A percentile compares a stretch with the other conserved stretches of the same genome.
Evolutionary conservation across 2,113 vertebrate species (phyloP).

Genomic region (Triplophysa tibetana): DNA sequence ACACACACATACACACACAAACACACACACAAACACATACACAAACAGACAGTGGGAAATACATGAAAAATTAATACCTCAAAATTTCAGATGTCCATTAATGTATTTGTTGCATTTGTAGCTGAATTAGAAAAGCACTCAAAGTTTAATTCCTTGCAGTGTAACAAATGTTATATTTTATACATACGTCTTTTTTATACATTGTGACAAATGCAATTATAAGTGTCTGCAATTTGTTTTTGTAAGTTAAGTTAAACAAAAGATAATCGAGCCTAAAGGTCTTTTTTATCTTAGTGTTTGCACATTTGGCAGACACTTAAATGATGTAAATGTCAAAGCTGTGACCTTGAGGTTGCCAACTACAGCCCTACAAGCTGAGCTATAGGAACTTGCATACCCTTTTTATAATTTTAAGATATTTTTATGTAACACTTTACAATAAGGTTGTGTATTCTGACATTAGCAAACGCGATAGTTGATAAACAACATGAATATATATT

Average conservation of each 20-base stretch:
- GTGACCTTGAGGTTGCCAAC: neutral
- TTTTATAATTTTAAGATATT: no score
- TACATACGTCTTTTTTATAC: no score
- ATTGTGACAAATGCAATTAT: no score
- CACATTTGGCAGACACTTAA: neutral
- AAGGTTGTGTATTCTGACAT: no score
- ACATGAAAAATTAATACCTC: neutral
- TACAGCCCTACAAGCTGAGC: neutral
- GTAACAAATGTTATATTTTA: no score
- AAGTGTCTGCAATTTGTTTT: no score
- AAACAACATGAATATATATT: no score
- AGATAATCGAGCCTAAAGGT: neutral
- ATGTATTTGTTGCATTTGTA: neutral
- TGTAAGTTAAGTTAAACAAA: neutral
- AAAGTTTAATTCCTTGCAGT: no score
- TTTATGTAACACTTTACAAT: no score
- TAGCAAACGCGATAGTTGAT: no score
- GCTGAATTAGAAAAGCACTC: neutral
- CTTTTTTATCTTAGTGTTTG: neutral
- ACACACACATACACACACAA: no score
- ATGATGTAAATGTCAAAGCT: neutral
- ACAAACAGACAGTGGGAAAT: constrained; percentile 36
- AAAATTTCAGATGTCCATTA: neutral
- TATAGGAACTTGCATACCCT: no score
- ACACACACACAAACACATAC: constrained; percentile 48